Evolutionary conservation across 2,797 vertebrate genomes (phyloP).

Genomic region (Anniella stebbinsi): DNA sequence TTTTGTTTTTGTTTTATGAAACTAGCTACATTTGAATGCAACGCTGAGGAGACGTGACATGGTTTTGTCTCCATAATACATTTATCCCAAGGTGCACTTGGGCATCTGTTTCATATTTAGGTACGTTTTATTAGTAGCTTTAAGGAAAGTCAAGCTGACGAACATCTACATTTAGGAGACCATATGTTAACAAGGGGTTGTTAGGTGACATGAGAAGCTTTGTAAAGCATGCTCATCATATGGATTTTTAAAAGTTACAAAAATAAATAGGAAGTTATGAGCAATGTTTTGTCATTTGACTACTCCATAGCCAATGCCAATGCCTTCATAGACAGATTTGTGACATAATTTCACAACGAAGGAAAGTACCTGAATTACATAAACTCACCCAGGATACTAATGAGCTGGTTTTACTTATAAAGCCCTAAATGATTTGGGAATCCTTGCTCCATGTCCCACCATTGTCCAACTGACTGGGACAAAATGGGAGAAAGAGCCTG

Average conservation of each 20-base stretch:
- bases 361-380: neutral
- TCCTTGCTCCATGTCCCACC: neutral
- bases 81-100: constrained; percentile 70
- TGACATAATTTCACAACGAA: constrained; percentile 28
- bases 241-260: neutral
- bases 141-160: constrained; percentile 72
- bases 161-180: constrained; percentile 74
- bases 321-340: constrained; percentile 20
- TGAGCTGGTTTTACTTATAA: neutral
- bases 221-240: constrained; percentile 32
- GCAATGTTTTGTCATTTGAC: neutral
- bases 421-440: neutral
- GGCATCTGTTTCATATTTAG: constrained; percentile 80
- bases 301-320: neutral
- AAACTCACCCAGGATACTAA: constrained; percentile 14
- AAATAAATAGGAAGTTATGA: constrained; percentile 25
- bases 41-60: constrained; percentile 68
- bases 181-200: constrained; percentile 74
- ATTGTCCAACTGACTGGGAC: neutral
- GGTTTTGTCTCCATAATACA: constrained; percentile 77
- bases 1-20: constrained; percentile 49
- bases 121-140: constrained; percentile 78
- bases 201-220: constrained; percentile 55
- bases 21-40: constrained; percentile 62
- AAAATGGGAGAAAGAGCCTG: neutral